These are phyloP conservation scores for Glossophaga mutica DNA, from an alignment of 2,797 vertebrate species.

Conservation along the genomic window DNA sequence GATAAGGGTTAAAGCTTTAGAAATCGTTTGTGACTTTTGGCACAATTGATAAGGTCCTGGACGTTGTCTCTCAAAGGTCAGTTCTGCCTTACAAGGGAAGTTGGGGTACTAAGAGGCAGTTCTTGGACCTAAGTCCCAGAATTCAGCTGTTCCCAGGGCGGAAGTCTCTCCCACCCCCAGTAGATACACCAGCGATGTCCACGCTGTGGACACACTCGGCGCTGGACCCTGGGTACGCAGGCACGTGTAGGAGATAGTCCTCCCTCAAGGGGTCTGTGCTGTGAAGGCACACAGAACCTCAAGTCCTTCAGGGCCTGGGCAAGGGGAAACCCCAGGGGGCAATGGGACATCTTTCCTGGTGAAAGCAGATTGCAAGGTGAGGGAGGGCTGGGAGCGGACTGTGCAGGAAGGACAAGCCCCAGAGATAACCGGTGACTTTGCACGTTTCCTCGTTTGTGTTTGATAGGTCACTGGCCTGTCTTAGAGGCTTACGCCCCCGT, in stretches of 20 bases:
- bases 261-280: background rate
- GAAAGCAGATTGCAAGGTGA: background rate
- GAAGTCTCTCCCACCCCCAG: too few relatives aligned
- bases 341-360: background rate
- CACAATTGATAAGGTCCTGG: background rate
- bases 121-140: background rate
- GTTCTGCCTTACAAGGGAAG: background rate
- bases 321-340: background rate
- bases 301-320: background rate
- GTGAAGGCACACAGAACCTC: background rate
- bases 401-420: background rate
- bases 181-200: background rate
- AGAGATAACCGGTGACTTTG: background rate
- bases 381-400: background rate
- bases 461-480: background rate
- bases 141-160: background rate
- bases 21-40: background rate
- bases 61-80: background rate
- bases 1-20: background rate
- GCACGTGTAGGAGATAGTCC: background rate
- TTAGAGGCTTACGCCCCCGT: background rate
- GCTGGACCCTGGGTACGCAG: background rate
- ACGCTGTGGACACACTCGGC: background rate
- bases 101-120: background rate
- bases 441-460: slow-evolving; percentile 25